Conservation (phyloP, 2,113 vertebrate species). For the Fulmarus glacialis region DNA sequence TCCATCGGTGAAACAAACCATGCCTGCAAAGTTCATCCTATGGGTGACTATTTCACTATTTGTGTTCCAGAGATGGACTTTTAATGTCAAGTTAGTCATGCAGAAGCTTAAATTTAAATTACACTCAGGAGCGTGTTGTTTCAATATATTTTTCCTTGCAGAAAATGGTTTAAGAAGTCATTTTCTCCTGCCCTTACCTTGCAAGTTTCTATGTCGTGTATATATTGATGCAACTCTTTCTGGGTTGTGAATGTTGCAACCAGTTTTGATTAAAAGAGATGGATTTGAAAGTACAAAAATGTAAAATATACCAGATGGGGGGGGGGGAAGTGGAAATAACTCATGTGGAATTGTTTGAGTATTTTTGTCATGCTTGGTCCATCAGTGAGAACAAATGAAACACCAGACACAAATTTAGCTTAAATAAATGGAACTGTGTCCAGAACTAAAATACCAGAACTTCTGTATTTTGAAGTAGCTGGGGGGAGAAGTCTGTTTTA, state of each 20-base stretch:
- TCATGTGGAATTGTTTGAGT: background rate
- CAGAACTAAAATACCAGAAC: background rate
- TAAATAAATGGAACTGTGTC: background rate
- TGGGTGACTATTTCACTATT: background rate
- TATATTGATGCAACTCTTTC: background rate
- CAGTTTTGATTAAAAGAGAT: background rate
- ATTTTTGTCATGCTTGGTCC: background rate
- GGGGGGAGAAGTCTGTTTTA: background rate
- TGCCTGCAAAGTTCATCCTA: background rate
- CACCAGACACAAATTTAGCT: background rate
- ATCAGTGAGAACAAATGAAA: background rate
- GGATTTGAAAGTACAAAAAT: background rate
- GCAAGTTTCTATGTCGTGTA: background rate
- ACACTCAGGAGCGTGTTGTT: background rate
- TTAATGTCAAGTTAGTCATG: background rate
- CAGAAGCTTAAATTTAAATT: background rate
- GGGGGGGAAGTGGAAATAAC: accelerated
- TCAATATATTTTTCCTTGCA: background rate
- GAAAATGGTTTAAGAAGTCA: background rate
- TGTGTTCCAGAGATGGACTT: background rate
- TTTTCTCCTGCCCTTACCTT: background rate
- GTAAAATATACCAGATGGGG: background rate
- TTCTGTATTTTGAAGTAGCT: background rate
- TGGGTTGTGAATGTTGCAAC: background rate
- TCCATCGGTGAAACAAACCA: background rate